These are phyloP conservation scores for Coenonympha glycerion DNA, from an alignment of 2,888 invertebrate genomes.

Conservation along the genomic window DNA sequence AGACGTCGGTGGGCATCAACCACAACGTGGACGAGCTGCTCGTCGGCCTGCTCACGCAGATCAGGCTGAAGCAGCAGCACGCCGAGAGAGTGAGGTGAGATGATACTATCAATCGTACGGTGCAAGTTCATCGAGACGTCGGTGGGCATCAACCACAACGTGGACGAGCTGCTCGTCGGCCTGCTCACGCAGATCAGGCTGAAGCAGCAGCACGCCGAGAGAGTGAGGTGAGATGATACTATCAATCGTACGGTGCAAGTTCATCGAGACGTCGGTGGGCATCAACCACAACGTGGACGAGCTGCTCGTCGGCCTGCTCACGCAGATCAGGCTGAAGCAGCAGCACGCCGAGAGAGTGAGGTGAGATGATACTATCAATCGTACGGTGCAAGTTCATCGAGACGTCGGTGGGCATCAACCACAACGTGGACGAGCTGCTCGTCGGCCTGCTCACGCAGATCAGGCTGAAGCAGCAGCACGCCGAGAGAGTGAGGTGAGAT, in stretches of 20 bases:
- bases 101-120: too few relatives aligned
- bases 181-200: constrained; percentile 93
- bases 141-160: constrained; percentile 97
- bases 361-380: too few relatives aligned
- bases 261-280: neutral
- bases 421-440: constrained; percentile 96
- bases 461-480: constrained; percentile 81
- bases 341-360: too few relatives aligned
- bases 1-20: too few relatives aligned
- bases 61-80: too few relatives aligned
- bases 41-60: too few relatives aligned
- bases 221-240: constrained; percentile 49
- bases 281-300: too few relatives aligned
- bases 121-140: constrained; percentile 98
- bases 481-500: constrained; percentile 56
- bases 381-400: too few relatives aligned
- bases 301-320: too few relatives aligned
- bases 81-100: too few relatives aligned
- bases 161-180: constrained; percentile 96
- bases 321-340: too few relatives aligned
- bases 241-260: neutral
- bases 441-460: constrained; percentile 96
- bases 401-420: constrained; percentile 96
- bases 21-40: too few relatives aligned
- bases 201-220: constrained; percentile 75